These are phyloP conservation scores for Poeciliopsis occidentalis DNA, from an alignment of 2,113 vertebrate genomes.

Conservation along the genomic window DNA sequence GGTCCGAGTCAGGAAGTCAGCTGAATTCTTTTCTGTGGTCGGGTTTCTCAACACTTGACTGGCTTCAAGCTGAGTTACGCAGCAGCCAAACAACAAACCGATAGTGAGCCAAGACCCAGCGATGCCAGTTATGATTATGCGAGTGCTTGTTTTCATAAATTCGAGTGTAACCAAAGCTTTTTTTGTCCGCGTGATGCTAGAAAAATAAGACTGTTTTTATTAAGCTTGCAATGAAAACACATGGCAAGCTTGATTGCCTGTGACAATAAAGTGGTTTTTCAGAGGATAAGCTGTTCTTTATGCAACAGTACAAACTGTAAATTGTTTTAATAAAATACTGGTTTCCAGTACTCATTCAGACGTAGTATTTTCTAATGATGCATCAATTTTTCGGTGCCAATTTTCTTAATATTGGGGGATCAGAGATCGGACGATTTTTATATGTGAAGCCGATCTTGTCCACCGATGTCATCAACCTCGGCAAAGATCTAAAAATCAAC, in stretches of 20 bases:
- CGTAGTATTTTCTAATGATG: too few species aligned
- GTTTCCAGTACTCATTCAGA: too few species aligned
- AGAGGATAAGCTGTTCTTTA: too few species aligned
- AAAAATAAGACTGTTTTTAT: neutral
- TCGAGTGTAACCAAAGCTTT: neutral
- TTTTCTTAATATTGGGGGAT: too few species aligned
- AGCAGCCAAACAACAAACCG: conserved; percentile 3
- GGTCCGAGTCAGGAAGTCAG: conserved; percentile 27
- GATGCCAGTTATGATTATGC: neutral
- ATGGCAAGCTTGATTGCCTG: neutral
- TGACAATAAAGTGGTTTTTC: neutral
- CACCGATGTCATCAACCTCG: too few species aligned
- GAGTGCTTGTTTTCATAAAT: neutral
- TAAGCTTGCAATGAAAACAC: neutral
- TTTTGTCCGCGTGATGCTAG: neutral
- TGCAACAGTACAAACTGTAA: too few species aligned
- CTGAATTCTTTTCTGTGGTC: conserved; percentile 17
- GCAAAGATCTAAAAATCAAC: too few species aligned
- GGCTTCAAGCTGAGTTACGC: neutral
- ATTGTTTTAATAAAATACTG: too few species aligned
- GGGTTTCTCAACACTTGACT: conserved; percentile 8
- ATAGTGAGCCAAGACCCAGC: neutral
- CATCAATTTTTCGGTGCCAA: too few species aligned
- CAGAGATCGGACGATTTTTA: too few species aligned
- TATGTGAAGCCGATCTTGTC: too few species aligned